Percentiles rank a stretch among this genome's conserved stretches.
Conservation (phyloP, 2,113 vertebrate genomes). For the Fregetta grallaria region DNA sequence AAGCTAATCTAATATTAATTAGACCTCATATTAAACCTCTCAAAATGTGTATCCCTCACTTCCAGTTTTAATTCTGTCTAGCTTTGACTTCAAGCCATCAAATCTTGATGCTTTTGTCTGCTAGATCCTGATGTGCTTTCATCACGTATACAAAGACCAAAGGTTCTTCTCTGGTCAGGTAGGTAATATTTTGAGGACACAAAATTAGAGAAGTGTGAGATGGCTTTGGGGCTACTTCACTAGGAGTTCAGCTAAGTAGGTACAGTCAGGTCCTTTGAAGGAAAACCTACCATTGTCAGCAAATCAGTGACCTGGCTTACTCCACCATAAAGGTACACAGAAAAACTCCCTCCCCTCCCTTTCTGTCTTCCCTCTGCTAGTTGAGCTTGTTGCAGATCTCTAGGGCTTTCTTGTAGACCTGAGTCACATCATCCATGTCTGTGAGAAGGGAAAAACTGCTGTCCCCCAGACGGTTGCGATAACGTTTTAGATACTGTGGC, state of each 20-base stretch:
- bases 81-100: neutral
- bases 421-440: constrained; percentile 94
- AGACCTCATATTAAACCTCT: neutral
- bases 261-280: neutral
- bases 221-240: neutral
- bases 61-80: constrained; percentile 55
- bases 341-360: constrained; percentile 33
- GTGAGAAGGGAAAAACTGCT: constrained; percentile 95
- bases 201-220: constrained; percentile 29
- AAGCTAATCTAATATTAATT: neutral
- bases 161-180: constrained; percentile 2
- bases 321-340: constrained; percentile 68
- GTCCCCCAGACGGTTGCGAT: constrained; percentile 84
- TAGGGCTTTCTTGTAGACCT: constrained; percentile 98
- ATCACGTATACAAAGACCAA: neutral
- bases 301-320: constrained; percentile 64
- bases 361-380: constrained; percentile 57
- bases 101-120: neutral
- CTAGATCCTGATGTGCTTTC: constrained; percentile 3
- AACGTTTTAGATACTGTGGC: constrained; percentile 84
- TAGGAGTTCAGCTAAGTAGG: constrained; percentile 20
- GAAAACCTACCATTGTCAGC: constrained; percentile 42
- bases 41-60: neutral
- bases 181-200: constrained; percentile 35
- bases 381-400: constrained; percentile 93